A percentile compares a stretch with the other conserved stretches of the same genome.
phyloP scores from a whole-genome alignment of 1,140 invertebrate species.

The Elymnias hypermnestra region DNA sequence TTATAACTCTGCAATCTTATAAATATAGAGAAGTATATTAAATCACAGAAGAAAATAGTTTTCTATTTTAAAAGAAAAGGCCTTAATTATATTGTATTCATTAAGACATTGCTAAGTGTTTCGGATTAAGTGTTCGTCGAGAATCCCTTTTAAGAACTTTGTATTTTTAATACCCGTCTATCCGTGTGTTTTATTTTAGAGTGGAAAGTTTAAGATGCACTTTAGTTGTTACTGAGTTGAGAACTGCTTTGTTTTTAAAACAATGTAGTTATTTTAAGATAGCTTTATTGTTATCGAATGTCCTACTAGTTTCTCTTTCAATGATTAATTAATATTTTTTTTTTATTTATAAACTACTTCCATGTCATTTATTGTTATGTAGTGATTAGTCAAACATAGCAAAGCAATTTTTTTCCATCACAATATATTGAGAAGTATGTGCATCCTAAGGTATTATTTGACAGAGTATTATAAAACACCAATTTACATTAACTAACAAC shows the following conservation, averaged over 20 bases:
- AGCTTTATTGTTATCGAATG: slow-evolving; percentile 11
- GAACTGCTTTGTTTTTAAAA: slow-evolving; percentile 15
- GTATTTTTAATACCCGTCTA: slow-evolving; percentile 32
- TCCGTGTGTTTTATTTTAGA: slow-evolving; percentile 15
- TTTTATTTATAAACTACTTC: no score
- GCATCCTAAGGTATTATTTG: no score
- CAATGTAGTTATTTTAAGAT: slow-evolving; percentile 14
- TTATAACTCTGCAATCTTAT: no score
- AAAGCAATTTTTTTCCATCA: no score
- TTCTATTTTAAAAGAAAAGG: not conserved
- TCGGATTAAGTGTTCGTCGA: not conserved
- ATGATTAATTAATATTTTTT: no score
- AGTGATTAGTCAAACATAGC: no score
- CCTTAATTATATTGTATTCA: not conserved
- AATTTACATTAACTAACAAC: no score
- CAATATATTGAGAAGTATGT: no score
- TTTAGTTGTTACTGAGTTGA: slow-evolving; percentile 12
- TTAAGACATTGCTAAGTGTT: slow-evolving; percentile 2
- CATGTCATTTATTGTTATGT: no score
- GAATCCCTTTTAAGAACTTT: slow-evolving; percentile 23
- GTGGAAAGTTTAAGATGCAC: slow-evolving; percentile 29
- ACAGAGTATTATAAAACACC: no score
- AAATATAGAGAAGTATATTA: no score
- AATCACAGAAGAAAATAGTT: no score
- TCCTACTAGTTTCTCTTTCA: not conserved